Conservation (phyloP, 2,797 vertebrate genomes). For the Novumbra hubbsi region DNA sequence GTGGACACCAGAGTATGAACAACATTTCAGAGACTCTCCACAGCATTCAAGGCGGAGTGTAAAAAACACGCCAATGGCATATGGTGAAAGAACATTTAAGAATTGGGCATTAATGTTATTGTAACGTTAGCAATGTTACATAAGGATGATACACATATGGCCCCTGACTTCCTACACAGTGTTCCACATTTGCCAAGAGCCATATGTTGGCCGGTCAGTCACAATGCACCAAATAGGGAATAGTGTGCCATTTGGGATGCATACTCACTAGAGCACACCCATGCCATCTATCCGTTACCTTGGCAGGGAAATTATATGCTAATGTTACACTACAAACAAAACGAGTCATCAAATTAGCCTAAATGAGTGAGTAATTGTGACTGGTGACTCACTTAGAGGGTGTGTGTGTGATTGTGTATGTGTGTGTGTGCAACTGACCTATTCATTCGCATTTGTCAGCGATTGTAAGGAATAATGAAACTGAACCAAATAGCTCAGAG, state of each 20-base stretch:
- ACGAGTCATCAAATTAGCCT: conserved; percentile 21
- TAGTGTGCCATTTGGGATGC: conserved; percentile 2
- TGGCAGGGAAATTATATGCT: no score
- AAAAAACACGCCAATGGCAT: neutral
- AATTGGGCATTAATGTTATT: conserved; percentile 7
- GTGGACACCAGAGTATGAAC: no score
- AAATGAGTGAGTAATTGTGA: conserved; percentile 21
- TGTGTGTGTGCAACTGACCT: neutral
- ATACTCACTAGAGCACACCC: conserved; percentile 41
- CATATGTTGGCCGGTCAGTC: no score
- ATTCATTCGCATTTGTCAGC: neutral
- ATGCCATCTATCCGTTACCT: conserved; percentile 28
- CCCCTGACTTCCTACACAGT: no score
- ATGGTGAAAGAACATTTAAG: conserved; percentile 5
- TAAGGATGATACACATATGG: neutral
- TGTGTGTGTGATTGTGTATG: conserved; percentile 14
- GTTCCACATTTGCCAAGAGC: neutral
- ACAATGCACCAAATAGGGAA: no score
- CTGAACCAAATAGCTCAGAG: neutral
- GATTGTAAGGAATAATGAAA: neutral
- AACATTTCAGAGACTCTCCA: no score
- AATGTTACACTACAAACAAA: conserved; percentile 21
- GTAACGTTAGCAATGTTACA: neutral
- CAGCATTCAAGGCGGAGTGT: no score
- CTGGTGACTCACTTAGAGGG: conserved; percentile 1